phyloP scores from a whole-genome alignment of 2,113 vertebrate genomes.

The Eleginops maclovinus region DNA sequence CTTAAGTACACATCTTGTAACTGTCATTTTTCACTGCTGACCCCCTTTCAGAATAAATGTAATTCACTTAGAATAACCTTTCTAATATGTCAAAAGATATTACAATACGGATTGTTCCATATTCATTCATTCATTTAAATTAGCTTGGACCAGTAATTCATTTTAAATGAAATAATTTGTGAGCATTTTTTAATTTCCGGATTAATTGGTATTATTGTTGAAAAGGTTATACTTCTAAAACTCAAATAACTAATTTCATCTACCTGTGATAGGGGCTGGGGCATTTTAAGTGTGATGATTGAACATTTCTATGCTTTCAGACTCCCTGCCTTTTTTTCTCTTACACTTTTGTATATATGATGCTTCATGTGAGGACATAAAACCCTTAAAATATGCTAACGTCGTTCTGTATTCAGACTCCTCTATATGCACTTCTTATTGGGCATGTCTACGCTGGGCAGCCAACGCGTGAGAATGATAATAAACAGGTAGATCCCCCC shows the following conservation, averaged over 20 bases:
- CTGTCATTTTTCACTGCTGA: not conserved
- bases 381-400: not conserved
- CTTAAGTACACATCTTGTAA: not conserved
- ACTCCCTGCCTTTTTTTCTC: conserved; percentile 1
- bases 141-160: not conserved
- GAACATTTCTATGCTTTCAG: not conserved
- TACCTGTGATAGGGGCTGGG: not conserved
- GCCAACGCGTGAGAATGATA: conserved; percentile 61
- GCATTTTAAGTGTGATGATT: not conserved
- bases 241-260: not conserved
- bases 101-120: not conserved
- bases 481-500: conserved; percentile 49
- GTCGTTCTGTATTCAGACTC: not conserved
- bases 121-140: not conserved
- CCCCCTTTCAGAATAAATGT: not conserved
- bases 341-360: not conserved
- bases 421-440: not conserved
- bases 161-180: not conserved
- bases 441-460: conserved; percentile 53
- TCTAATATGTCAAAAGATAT: not conserved
- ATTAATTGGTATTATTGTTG: not conserved
- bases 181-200: not conserved
- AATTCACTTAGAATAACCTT: not conserved
- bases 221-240: not conserved
- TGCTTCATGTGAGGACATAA: not conserved